These are phyloP conservation scores for Oligia fasciuncula DNA, from an alignment of 2,888 invertebrate genomes.

Conservation along the genomic window DNA sequence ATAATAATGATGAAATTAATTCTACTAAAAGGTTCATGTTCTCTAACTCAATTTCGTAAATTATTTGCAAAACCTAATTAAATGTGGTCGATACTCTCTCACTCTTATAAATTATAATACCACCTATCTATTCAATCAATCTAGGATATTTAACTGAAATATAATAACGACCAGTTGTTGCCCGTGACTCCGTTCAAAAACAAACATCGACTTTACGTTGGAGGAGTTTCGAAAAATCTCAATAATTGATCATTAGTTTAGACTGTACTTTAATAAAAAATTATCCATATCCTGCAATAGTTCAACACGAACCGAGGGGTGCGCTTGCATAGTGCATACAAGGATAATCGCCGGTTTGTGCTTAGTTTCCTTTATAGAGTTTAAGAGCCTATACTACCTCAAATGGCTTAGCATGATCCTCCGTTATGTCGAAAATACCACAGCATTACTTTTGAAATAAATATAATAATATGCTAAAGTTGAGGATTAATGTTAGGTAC, in stretches of 20 bases:
- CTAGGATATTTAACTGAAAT: background rate
- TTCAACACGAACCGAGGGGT: no score
- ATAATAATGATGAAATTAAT: background rate
- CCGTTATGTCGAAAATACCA: no score
- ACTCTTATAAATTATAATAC: background rate
- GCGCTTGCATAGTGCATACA: no score
- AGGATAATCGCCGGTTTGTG: no score
- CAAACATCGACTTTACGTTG: background rate
- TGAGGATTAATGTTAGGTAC: no score
- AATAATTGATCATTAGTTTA: background rate
- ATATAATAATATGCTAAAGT: no score
- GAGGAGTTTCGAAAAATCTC: background rate
- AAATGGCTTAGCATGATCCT: no score
- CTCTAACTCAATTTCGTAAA: background rate
- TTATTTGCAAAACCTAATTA: conserved; percentile 12
- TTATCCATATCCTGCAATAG: no score
- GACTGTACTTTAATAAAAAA: background rate
- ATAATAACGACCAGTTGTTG: background rate
- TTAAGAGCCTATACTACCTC: no score
- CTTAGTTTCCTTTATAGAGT: no score
- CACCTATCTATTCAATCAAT: background rate
- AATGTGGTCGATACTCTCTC: background rate
- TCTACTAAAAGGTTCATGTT: background rate
- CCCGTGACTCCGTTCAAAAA: background rate
- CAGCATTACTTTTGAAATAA: no score